Evolutionary conservation across 2,888 invertebrate species (phyloP), one percentile per base, ranked within the genome.

Genomic region (Tiliacea aurago): DNA sequence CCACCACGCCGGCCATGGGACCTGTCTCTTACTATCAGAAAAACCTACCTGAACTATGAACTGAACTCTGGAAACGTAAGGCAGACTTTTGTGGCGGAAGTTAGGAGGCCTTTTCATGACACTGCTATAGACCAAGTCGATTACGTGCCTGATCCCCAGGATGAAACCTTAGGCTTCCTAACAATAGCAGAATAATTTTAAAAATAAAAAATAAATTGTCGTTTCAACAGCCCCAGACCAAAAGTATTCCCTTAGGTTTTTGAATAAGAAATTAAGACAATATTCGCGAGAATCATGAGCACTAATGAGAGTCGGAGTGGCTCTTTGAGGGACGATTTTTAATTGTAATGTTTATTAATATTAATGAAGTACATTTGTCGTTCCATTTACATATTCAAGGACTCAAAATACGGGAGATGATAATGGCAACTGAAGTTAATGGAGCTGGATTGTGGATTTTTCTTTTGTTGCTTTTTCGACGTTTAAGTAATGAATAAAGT

Each of bases 301-400:
- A 62, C 71, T 59, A 80, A 85, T 83, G 65, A 73, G 59, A 68
- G 15, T 33, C 58, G 10, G 58, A 78, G 67, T 66, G 62, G 41
- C 51, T 73, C 49, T 64, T 70, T 61, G 61, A 70, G 58, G 33
- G 49, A n/a, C 70, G 72, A 78, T 70, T 79, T 85, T 79, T 85
- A 85, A 85, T 84, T 81, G 81, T 81, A 59, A 81, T 76, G 62
- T 74, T 84, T 72, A 84, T 85, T 76, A 84, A 85, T 85, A 85
- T 85, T 81, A 71, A 84, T 86, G 78, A 85, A 68, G 76, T 66
- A 74, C 81, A 83, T 86, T 70, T 71, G 76, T 70, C 68, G 64
- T 41, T 49, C 6, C 61, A 86, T 84, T 84, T 71, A 51, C 75
- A 86, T 83, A 83, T 79, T 83, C 81, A 63, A 47, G 66, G 41